Conservation (phyloP, 2,888 invertebrate species). For the Sussaba pulchella region DNA sequence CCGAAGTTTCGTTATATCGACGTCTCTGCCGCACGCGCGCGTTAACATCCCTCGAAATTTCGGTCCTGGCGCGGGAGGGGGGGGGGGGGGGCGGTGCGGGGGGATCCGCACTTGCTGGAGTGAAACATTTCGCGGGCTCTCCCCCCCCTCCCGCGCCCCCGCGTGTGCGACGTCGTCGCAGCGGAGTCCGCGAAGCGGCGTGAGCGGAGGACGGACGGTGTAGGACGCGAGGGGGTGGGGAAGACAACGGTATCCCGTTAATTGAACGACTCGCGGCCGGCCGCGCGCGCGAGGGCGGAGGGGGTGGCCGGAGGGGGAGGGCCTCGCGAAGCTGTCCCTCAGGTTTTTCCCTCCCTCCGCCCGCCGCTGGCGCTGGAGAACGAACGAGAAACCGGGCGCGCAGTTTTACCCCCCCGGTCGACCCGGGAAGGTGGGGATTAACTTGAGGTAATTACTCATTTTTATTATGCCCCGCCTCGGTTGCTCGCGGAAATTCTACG, state of each 20-base stretch:
- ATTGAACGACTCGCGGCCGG: slow-evolving; percentile 81
- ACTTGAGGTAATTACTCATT: slow-evolving; percentile 84
- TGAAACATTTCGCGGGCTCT: slow-evolving; percentile 83
- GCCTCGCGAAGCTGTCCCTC: slow-evolving; percentile 52
- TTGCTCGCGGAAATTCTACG: slow-evolving; percentile 39
- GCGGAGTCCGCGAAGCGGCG: slow-evolving; percentile 65
- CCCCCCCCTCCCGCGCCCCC: too few species aligned
- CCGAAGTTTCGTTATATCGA: slow-evolving; percentile 17
- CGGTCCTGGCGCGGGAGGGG: too few species aligned
- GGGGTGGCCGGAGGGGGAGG: slow-evolving; percentile 44
- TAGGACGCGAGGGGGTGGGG: slow-evolving; percentile 66
- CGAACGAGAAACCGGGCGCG: neutral
- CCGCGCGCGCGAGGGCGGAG: slow-evolving; percentile 21
- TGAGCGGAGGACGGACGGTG: slow-evolving; percentile 60
- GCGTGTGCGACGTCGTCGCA: slow-evolving; percentile 62
- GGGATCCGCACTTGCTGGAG: slow-evolving; percentile 67
- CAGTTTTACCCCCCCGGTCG: neutral
- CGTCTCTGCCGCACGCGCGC: slow-evolving; percentile 35
- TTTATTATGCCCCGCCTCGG: slow-evolving; percentile 83
- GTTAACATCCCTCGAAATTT: slow-evolving; percentile 27
- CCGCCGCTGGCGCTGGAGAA: slow-evolving; percentile 31
- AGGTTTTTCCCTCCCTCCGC: slow-evolving; percentile 27
- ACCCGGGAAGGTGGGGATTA: slow-evolving; percentile 76
- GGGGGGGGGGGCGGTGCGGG: too few species aligned
- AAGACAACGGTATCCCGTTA: slow-evolving; percentile 81